Conservation (phyloP, 2,113 vertebrate genomes). For the Zosterops hypoxanthus region DNA sequence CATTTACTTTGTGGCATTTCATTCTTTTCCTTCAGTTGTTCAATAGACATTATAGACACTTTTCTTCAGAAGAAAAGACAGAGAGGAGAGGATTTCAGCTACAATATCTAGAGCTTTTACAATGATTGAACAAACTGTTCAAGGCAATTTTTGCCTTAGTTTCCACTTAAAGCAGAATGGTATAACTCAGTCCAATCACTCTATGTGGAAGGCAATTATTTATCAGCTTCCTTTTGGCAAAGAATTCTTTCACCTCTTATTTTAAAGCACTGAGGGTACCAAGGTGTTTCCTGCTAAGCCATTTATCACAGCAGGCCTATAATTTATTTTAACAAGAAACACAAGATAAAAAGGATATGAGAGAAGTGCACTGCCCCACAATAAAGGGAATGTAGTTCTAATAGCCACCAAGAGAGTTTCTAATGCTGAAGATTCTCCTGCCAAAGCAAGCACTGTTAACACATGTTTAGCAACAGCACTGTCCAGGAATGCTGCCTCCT, state of each 20-base stretch:
- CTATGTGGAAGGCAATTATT: constrained; percentile 20
- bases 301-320: constrained; percentile 60
- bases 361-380: constrained; percentile 3
- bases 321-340: constrained; percentile 55
- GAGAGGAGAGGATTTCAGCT: neutral
- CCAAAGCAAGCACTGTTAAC: neutral
- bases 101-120: neutral
- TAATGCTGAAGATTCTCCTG: neutral
- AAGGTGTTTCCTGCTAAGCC: constrained; percentile 66
- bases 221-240: constrained; percentile 56
- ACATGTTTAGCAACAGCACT: neutral
- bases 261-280: constrained; percentile 42
- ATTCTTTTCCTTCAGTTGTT: neutral
- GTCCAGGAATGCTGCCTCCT: neutral
- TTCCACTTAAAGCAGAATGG: constrained; percentile 25
- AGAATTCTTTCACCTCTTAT: constrained; percentile 39
- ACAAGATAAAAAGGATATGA: constrained; percentile 35
- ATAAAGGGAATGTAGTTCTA: neutral
- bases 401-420: neutral
- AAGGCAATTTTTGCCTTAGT: neutral
- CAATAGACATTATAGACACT: neutral
- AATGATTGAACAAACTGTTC: neutral
- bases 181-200: neutral
- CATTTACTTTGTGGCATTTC: neutral
- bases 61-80: neutral